These are phyloP conservation scores for Hippocampus comes DNA, from an alignment of 2,113 vertebrate species.

Conservation along the genomic window DNA sequence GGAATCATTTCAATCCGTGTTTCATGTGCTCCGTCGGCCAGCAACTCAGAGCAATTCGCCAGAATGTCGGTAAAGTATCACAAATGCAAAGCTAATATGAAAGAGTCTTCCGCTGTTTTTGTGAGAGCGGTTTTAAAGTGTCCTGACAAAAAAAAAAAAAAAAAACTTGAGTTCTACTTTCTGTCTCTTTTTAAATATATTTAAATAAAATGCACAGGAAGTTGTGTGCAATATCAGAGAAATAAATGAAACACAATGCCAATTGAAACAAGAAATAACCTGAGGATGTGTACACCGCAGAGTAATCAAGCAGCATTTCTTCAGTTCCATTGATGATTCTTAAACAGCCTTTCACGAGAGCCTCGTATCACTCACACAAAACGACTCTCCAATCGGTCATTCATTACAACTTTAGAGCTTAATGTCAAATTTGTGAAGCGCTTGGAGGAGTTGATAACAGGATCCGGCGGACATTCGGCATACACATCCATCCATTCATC, in stretches of 20 bases:
- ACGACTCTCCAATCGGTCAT: slow-evolving; percentile 56
- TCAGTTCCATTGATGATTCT: background rate
- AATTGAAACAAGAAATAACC: background rate
- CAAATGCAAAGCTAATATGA: background rate
- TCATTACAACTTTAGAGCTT: slow-evolving; percentile 32
- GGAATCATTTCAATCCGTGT: background rate
- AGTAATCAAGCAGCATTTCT: background rate
- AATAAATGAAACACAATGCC: background rate
- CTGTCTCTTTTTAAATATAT: no score
- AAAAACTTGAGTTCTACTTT: no score
- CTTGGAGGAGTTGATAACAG: slow-evolving; percentile 2
- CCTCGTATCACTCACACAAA: slow-evolving; percentile 17
- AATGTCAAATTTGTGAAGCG: slow-evolving; percentile 24
- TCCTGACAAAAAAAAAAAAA: no score
- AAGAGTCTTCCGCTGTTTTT: background rate
- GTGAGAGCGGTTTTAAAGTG: background rate
- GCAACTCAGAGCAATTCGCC: background rate
- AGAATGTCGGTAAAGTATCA: background rate
- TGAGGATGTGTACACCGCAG: background rate
- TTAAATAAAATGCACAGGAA: no score
- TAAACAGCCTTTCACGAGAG: background rate
- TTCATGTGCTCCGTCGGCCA: no score
- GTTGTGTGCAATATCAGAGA: background rate
- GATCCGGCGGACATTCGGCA: slow-evolving; percentile 21
- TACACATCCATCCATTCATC: no score